A percentile compares a stretch with the other conserved stretches of the same genome.
phyloP scores from a whole-genome alignment of 2,113 vertebrate species.

The Mastomys natalensis region DNA sequence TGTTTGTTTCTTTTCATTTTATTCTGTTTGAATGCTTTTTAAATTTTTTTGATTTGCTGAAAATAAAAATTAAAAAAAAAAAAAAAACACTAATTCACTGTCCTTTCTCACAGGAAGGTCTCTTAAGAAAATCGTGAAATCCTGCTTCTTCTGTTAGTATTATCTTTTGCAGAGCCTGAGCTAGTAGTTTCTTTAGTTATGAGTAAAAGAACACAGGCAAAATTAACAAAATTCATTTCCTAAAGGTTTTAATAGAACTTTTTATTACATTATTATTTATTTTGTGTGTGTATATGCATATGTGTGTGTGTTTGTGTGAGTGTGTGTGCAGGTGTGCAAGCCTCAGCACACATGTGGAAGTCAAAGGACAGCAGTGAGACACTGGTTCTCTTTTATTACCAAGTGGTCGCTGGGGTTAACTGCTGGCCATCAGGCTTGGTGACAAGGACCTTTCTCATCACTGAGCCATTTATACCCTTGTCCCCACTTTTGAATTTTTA shows the following conservation, averaged over 20 bases:
- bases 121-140: neutral
- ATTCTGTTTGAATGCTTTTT: too few relatives aligned
- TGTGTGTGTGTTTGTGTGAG: too few relatives aligned
- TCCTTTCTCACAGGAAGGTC: too few relatives aligned
- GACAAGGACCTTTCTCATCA: neutral
- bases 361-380: neutral
- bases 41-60: too few relatives aligned
- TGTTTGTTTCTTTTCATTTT: too few relatives aligned
- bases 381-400: neutral
- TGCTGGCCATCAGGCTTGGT: neutral
- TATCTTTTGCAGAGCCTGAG: neutral
- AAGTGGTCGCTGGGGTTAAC: neutral
- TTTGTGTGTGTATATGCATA: neutral
- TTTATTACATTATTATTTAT: neutral
- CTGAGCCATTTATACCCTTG: neutral
- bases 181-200: neutral
- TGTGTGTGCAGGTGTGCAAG: neutral
- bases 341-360: neutral
- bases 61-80: too few relatives aligned
- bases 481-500: neutral
- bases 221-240: neutral
- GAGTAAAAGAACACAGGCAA: neutral
- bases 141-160: neutral
- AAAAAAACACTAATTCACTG: neutral
- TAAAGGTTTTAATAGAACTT: neutral